Conservation (phyloP, 1,140 invertebrate species). For the Diplogasteroides magnus region DNA sequence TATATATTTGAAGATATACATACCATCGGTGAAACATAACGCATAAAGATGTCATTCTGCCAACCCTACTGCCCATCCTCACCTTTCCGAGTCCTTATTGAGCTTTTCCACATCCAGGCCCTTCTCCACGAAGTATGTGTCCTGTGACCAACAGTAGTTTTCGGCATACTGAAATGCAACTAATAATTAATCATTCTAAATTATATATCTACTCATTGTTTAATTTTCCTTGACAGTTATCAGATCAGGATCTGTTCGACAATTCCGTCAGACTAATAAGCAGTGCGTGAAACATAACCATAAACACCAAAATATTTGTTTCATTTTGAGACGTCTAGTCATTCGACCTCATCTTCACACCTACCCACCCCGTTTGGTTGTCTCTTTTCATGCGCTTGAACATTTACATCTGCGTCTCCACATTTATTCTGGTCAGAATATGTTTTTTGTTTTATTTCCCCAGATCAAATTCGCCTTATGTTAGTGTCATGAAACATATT, state of each 20-base stretch:
- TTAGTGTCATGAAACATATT: neutral
- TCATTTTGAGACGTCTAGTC: no score
- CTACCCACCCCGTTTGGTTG: no score
- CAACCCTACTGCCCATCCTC: no score
- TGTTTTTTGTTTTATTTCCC: conserved; percentile 10
- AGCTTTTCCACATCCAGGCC: conserved; percentile 44
- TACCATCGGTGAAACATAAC: no score
- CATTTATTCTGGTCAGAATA: neutral
- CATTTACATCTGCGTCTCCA: neutral
- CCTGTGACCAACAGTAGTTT: conserved; percentile 53
- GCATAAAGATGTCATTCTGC: no score
- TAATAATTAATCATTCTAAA: conserved; percentile 1
- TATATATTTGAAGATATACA: no score
- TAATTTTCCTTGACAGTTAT: neutral
- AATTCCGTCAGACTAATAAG: no score
- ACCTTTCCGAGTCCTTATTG: no score
- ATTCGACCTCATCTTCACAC: no score
- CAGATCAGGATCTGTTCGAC: neutral
- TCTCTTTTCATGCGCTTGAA: no score
- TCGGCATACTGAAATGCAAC: conserved; percentile 48
- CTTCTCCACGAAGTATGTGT: conserved; percentile 51
- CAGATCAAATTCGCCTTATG: neutral
- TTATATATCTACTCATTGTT: conserved; percentile 2
- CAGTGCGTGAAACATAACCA: no score
- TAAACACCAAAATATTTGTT: no score